Base-by-base conservation (phyloP, 2,113 vertebrate genomes). In the Coryphaenoides rupestris region DNA sequence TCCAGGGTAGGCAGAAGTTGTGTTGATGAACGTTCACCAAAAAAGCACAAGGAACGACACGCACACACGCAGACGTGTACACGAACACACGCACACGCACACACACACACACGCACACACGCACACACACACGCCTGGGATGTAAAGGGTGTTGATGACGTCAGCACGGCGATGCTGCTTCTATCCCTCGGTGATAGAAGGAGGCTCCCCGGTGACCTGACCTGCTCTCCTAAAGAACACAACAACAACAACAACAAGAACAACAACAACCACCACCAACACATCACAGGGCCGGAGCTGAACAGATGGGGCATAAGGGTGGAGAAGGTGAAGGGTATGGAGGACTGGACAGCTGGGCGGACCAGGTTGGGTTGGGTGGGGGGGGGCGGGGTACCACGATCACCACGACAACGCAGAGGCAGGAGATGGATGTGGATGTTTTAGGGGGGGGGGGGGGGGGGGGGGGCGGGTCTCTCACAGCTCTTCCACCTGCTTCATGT, bases 401-500 rank as follows among this genome's bases (percentile, higher is more conserved):
- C 17, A 54, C 55, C 58, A 87, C 80, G 81, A 82, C 72, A 86
- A 33, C 54, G 54, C 55, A 73, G 75, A 79, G 82, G 19, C 26
- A 14, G 76, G 70, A 82, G 58, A 28, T 69, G 19, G 78, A 21
- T 19, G n/a, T n/a, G 33, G 33, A 12, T 46, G 58, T 67, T 22
- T 15, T 9, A 17, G 33, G 33, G 4, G 33, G 4, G 9, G 2
- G 33, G 76, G 70, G 81, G 56, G 21, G 68, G 19, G 77, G 66
- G n/a, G n/a, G n/a, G n/a, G n/a, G n/a, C n/a, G n/a, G n/a, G 49
- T 90, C 92, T 92, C 97, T 99, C 95, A 99, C 97, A 99, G 94
- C 94, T 99, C 97, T 92, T 96, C 94, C 86, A 99, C 96, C 96
- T 98, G 96, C 92, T 96, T 96, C 96, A 98, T 99, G 92, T 78